Base-by-base conservation (phyloP, 2,888 invertebrate genomes). In the Drosophila algonquin region DNA sequence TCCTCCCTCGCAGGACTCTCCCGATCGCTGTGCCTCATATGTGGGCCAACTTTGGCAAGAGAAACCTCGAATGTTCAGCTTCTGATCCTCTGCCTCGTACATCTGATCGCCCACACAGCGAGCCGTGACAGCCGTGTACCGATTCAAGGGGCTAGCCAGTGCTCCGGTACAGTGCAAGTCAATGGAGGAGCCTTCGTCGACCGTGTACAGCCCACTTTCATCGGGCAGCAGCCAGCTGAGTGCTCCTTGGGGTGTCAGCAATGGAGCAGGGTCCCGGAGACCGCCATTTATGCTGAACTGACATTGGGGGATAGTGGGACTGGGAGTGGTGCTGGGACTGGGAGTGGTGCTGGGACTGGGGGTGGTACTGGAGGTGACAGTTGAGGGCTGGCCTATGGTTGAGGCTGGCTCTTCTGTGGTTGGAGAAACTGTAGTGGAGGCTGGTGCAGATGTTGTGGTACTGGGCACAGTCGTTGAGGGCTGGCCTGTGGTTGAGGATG, bases 221-320 rank as follows among this genome's bases (percentile, higher is more conserved):
- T 85, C 77, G 2, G 92, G 91, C n/a, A 80, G 30, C 3, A 91
- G 45, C 78, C 91, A 89, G 12, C 83, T 79, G 0, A 79, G 76
- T 1, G 89, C 84, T 0, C 92, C 92, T 2, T 92, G 89, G 46
- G 90, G 91, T 0, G 95, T 89, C 70, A 94, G 93, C 16, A 95
- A 91, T 0, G 95, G 94, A 76, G 94, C 94, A 0, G 95, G 94
- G 74, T 94, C 83, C 3, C 61, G 89, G 0, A 91, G 68, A 56
- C 83, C 89, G 0, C 85, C 87, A 63, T 79, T 85, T 2, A 87
- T 72, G 4, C 59, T 76, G 35, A 88, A 91, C 16, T 77, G 73
- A 32, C 91, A 91, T 14, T 73, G 57, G 2, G 51, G 45, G n/a
- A 85, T 80, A 1, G 51, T 52, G 0, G 75, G n/a, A 1, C 52